Evolutionary conservation across 2,888 invertebrate species (phyloP), one percentile per base, ranked within the genome.

Genomic region (Sepiola atlantica): DNA sequence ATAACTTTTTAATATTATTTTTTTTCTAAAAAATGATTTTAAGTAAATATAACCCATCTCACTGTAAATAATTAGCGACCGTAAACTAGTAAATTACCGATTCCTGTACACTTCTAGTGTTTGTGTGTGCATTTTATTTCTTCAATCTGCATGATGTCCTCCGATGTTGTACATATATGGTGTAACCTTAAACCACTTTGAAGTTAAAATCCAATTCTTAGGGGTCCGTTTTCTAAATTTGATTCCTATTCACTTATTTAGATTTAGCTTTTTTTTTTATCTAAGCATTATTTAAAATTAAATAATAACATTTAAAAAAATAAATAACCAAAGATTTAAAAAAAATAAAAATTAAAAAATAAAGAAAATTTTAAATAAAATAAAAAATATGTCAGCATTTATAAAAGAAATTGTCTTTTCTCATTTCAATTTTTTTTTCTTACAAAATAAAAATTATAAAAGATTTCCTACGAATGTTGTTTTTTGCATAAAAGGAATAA

Each of bases 371-470:
- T 45, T 45, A 45, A n/a, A n/a, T n/a, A 77, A 77, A 77, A 77
- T 77, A 77, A 77, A 28, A 77, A 77, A 77, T 77, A 32, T 77
- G n/a, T 32, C 77, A 77, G n/a, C n/a, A n/a, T 77, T 77, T 77
- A 77, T 77, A 77, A 77, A n/a, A 32, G 32, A 32, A 77, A 32
- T 18, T 77, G 77, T 12, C 10, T 77, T 77, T n/a, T 77, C n/a
- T 77, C 16, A 12, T 61, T 61, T 61, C 21, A 24, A 8, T 1
- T 21, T 61, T 21, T 61, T 21, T 77, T n/a, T 77, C 77, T 32
- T 77, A 77, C 77, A n/a, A 77, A 77, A 77, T n/a, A 77, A 77
- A 77, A 77, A 77, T 77, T n/a, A 77, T 77, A 21, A 77, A 77
- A 77, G n/a, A 12, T 16, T 77, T 77, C 77, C 77, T 77, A 77